Evolutionary conservation across 2,113 vertebrate genomes (phyloP).

Genomic region (Emydocephalus ijimae): DNA sequence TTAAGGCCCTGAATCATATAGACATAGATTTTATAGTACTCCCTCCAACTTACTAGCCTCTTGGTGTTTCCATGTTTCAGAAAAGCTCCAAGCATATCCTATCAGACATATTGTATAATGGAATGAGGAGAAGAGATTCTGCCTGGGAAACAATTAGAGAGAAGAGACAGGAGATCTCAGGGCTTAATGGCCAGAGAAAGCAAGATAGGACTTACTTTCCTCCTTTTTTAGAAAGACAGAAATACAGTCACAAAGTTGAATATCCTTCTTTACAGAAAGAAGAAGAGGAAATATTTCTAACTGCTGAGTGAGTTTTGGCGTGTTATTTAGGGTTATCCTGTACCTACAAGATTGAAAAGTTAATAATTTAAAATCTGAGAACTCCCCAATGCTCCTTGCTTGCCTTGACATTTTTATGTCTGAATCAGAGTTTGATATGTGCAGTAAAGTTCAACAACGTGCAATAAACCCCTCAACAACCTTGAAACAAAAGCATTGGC

Average conservation of each 20-base stretch:
- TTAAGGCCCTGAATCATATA: neutral
- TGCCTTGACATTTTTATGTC: slow-evolving; percentile 26
- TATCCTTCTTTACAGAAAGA: neutral
- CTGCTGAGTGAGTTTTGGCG: neutral
- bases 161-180: neutral
- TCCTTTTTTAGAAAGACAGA: neutral
- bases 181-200: neutral
- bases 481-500: slow-evolving; percentile 8
- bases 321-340: neutral
- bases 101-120: neutral
- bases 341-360: slow-evolving; percentile 25
- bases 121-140: too few species aligned
- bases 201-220: neutral
- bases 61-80: neutral
- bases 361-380: slow-evolving; percentile 26
- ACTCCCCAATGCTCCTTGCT: slow-evolving; percentile 5
- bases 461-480: neutral
- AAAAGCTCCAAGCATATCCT: neutral
- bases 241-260: neutral
- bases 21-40: neutral
- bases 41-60: neutral
- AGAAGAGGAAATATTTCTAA: neutral
- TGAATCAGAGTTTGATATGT: slow-evolving; percentile 8
- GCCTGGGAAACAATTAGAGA: neutral
- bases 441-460: neutral